phyloP scores from a whole-genome alignment of 1,140 invertebrate genomes.

The Stratiolaelaps scimitus region DNA sequence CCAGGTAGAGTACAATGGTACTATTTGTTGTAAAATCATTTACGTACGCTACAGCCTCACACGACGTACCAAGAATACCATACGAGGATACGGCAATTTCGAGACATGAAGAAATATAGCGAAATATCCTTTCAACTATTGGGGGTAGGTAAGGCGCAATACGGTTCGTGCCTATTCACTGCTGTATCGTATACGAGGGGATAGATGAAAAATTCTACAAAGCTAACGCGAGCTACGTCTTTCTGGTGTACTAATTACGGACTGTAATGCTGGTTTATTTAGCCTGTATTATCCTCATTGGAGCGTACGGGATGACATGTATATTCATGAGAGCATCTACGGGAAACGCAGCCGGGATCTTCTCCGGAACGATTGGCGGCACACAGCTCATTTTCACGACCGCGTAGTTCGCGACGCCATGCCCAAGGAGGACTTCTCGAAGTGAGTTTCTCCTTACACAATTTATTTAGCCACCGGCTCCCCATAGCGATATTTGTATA shows the following conservation, averaged over 20 bases:
- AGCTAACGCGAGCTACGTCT: no score
- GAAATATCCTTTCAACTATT: no score
- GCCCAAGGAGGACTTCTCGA: constrained; percentile 23
- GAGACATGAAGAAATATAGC: no score
- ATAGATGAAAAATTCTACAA: no score
- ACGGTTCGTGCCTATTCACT: not conserved
- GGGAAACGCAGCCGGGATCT: constrained; percentile 21
- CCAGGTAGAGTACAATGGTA: not conserved
- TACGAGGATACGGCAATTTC: no score
- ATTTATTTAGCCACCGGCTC: no score
- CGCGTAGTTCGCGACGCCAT: not conserved
- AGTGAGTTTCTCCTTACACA: not conserved
- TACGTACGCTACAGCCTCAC: no score
- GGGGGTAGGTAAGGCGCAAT: not conserved
- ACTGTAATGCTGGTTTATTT: not conserved
- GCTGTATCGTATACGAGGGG: no score
- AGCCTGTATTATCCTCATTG: constrained; percentile 6
- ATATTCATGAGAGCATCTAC: constrained; percentile 23
- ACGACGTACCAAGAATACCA: no score
- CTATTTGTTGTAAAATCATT: no score
- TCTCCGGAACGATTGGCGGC: constrained; percentile 21
- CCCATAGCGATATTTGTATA: no score
- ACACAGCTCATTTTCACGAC: constrained; percentile 17
- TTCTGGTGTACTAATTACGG: not conserved
- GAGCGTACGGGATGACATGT: constrained; percentile 15